Conservation (phyloP, 2,113 vertebrate genomes). For the Bos indicus region DNA sequence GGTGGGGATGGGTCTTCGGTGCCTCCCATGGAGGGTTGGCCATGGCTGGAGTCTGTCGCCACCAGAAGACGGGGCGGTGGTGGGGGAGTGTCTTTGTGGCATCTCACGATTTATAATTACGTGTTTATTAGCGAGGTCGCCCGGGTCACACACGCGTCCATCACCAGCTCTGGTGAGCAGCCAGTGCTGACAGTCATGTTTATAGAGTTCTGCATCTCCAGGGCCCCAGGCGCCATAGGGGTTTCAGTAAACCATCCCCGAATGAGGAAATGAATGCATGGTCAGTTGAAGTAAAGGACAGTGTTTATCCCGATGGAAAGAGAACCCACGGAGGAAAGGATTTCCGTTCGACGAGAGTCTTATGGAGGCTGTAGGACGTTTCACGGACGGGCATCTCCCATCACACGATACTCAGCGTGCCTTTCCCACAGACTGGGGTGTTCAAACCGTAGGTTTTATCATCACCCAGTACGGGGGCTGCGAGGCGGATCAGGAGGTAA, state of each 20-base stretch:
- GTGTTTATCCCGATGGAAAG: background rate
- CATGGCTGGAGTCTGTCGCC: accelerated
- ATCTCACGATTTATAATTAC: too few relatives aligned
- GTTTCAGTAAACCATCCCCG: background rate
- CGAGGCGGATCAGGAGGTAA: background rate
- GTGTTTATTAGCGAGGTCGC: accelerated
- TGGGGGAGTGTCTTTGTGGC: accelerated
- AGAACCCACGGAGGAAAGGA: background rate
- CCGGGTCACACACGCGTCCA: accelerated
- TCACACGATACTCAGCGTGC: accelerated
- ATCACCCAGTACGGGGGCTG: accelerated
- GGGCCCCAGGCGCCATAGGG: background rate
- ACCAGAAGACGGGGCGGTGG: background rate
- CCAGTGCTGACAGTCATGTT: accelerated
- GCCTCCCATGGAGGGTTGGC: accelerated
- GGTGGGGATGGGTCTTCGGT: background rate
- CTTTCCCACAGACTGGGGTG: too few relatives aligned
- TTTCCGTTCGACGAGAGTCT: accelerated
- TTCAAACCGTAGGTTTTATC: background rate
- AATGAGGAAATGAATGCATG: background rate
- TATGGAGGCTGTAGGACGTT: accelerated
- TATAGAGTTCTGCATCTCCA: background rate
- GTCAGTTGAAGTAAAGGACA: background rate
- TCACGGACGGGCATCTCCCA: accelerated
- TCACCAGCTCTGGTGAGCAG: accelerated